Percentiles rank a stretch among this genome's conserved stretches.
phyloP scores from a whole-genome alignment of 2,113 vertebrate genomes.

The Microtus pennsylvanicus region DNA sequence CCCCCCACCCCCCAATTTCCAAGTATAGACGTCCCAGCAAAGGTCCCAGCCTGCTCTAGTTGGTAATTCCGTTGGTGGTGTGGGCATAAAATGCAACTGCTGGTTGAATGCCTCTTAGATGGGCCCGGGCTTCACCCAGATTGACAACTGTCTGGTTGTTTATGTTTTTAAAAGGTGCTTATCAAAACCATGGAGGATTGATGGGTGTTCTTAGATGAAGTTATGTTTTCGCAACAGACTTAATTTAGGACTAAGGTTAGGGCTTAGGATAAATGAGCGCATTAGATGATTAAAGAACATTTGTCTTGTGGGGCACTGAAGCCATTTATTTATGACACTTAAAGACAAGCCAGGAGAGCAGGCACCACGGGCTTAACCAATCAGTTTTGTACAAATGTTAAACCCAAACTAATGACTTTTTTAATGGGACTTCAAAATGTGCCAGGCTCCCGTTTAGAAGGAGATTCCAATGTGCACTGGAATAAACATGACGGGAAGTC shows the following conservation, averaged over 20 bases:
- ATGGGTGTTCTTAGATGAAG: conserved; percentile 92
- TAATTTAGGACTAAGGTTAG: conserved; percentile 93
- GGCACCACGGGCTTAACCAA: conserved; percentile 81
- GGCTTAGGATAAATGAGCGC: conserved; percentile 93
- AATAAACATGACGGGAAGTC: conserved; percentile 61
- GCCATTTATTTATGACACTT: conserved; percentile 91
- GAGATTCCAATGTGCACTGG: conserved; percentile 65
- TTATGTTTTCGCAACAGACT: conserved; percentile 90
- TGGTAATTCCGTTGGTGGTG: conserved; percentile 80
- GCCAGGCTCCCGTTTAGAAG: conserved; percentile 68
- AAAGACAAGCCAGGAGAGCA: conserved; percentile 86
- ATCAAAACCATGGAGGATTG: conserved; percentile 90
- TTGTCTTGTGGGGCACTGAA: conserved; percentile 90
- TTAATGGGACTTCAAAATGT: conserved; percentile 76
- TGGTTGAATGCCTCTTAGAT: conserved; percentile 85
- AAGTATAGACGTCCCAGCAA: conserved; percentile 54
- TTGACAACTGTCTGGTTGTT: conserved; percentile 89
- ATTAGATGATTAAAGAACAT: conserved; percentile 96
- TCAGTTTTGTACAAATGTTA: conserved; percentile 75
- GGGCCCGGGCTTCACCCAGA: conserved; percentile 83
- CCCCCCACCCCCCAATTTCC: background rate
- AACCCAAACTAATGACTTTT: conserved; percentile 78
- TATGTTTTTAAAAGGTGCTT: conserved; percentile 88
- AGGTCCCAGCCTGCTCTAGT: conserved; percentile 72
- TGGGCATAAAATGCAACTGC: conserved; percentile 74